Base-by-base conservation (phyloP, 2,888 invertebrate genomes). In the Spatulosminthurus flaviceps region DNA sequence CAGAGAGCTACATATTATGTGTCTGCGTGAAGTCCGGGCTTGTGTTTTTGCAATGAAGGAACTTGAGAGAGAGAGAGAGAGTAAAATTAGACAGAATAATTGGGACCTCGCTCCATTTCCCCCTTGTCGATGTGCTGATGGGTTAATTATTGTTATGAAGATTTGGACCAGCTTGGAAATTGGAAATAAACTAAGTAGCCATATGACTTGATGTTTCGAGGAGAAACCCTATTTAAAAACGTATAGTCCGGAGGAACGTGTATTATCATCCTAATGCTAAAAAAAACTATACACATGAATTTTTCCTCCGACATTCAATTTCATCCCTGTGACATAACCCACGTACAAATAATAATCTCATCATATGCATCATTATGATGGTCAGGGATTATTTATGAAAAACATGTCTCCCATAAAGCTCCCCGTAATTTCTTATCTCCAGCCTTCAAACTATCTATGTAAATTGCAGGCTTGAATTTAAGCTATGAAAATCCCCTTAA, bases 91-190 rank as follows among this genome's bases (percentile, higher is more conserved):
- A 64, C 24, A 26, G 64, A 64, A 64, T 64, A 24, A 64, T 64
- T 64, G 64, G 64, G 64, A 11, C 64, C 26, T 64, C 64, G 64
- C 26, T 26, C 64, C 24, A 64, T 64, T 64, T 64, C 24, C n/a
- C 64, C 26, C 22, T 26, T 64, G 64, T 64, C 64, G 24, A 64
- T 64, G 64, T 64, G 64, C 26, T 64, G 64, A 64, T 64, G 24
- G 24, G 11, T 64, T 64, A 64, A 64, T 64, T 64, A 64, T 64
- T 64, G 64, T 64, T 64, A 64, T 64, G 64, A 64, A 64, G n/a
- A 64, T 64, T 11, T 64, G 64, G 64, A 64, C 21, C 24, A 51
- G 51, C 51, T 51, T 51, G 1, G 51, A 2, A 2, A 19, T 51
- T 13, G 41, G 41, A 41, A 41, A 41, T 41, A 9, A 9, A 41